Evolutionary conservation across 1,140 invertebrate genomes (phyloP).

Genomic region (Oryctes rhinoceros): DNA sequence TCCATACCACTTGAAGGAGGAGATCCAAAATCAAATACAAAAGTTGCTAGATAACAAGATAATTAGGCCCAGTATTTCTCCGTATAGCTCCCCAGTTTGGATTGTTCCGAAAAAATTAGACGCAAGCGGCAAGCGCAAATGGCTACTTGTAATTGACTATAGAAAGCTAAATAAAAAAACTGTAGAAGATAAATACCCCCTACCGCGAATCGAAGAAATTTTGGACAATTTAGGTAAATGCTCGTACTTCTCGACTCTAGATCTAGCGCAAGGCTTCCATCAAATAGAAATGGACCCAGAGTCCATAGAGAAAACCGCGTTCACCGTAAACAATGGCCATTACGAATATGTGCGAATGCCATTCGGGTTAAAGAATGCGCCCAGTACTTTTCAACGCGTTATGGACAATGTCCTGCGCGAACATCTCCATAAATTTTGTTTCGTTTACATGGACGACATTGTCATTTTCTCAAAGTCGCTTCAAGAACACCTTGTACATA

Average conservation of each 20-base stretch:
- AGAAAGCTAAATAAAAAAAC: conserved; percentile 60
- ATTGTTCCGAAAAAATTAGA: conserved; percentile 59
- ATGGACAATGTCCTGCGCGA: too few relatives aligned
- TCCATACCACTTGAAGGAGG: too few relatives aligned
- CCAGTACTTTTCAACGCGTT: too few relatives aligned
- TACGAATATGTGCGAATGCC: too few relatives aligned
- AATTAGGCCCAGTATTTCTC: conserved; percentile 54
- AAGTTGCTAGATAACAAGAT: conserved; percentile 53
- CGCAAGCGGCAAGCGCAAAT: conserved; percentile 56
- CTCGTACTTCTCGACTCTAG: conserved; percentile 62
- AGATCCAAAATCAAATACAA: too few relatives aligned
- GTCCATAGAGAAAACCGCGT: conserved; percentile 61
- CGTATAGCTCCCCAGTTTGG: conserved; percentile 55
- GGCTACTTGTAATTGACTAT: conserved; percentile 60
- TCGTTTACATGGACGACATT: too few relatives aligned
- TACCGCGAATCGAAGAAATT: conserved; percentile 65
- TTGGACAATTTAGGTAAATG: conserved; percentile 62
- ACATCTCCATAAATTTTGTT: too few relatives aligned
- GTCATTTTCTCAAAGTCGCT: too few relatives aligned
- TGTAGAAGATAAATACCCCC: conserved; percentile 63
- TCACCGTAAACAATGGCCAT: too few relatives aligned
- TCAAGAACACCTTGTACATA: too few relatives aligned
- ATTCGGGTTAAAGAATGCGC: too few relatives aligned
- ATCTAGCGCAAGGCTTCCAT: conserved; percentile 61
- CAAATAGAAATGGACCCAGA: conserved; percentile 60